phyloP scores from a whole-genome alignment of 2,797 vertebrate genomes.

The Echeneis naucrates region DNA sequence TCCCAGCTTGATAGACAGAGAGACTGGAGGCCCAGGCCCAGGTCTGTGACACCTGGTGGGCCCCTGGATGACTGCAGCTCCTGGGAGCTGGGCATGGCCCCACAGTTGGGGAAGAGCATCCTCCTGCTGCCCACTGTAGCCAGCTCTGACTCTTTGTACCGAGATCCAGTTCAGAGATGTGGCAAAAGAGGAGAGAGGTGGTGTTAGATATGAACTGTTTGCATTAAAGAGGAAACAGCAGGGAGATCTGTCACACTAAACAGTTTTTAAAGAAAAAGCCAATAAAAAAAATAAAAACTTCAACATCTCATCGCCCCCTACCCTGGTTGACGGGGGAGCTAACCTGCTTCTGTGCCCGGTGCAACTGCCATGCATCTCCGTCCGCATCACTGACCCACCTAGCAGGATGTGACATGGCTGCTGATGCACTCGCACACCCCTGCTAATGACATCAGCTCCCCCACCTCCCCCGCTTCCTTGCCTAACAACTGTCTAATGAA shows the following conservation, averaged over 20 bases:
- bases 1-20: conserved; percentile 96
- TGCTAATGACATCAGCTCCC: conserved; percentile 95
- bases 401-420: conserved; percentile 97
- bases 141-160: conserved; percentile 92
- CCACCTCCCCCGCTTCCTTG: conserved; percentile 78
- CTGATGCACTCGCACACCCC: conserved; percentile 94
- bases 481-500: conserved; percentile 84
- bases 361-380: conserved; percentile 90
- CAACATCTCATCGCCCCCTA: conserved; percentile 41
- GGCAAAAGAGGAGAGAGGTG: conserved; percentile 33
- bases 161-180: conserved; percentile 78
- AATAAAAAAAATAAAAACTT: conserved; percentile 28
- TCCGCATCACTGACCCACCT: conserved; percentile 95
- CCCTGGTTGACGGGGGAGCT: conserved; percentile 71
- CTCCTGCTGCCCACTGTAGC: conserved; percentile 92
- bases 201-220: conserved; percentile 51
- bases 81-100: conserved; percentile 81
- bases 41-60: conserved; percentile 91
- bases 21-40: conserved; percentile 98
- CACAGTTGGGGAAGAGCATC: conserved; percentile 95
- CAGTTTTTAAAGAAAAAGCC: conserved; percentile 6
- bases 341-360: conserved; percentile 85
- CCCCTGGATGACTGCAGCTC: conserved; percentile 90
- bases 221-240: conserved; percentile 24
- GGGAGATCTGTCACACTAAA: conserved; percentile 12